These are phyloP conservation scores for Bibio marci DNA, from an alignment of 2,888 invertebrate species.

Conservation along the genomic window DNA sequence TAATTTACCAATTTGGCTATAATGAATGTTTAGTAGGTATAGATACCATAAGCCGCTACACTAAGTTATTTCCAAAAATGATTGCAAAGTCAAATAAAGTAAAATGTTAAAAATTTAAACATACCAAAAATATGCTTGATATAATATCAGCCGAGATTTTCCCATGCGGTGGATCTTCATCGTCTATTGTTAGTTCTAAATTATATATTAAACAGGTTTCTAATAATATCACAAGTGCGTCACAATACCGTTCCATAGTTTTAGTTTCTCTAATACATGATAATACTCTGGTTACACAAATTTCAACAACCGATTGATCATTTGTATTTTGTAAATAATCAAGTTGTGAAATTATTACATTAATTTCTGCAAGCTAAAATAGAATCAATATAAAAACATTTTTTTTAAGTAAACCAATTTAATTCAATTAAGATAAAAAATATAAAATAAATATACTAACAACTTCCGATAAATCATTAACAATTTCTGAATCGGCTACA, in stretches of 20 bases:
- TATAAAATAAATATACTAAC: slow-evolving; percentile 32
- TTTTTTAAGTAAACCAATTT: not conserved
- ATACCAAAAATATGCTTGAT: slow-evolving; percentile 83
- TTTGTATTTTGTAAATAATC: slow-evolving; percentile 76
- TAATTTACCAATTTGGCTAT: no score
- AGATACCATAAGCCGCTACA: no score
- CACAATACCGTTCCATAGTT: slow-evolving; percentile 72
- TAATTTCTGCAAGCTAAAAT: slow-evolving; percentile 51
- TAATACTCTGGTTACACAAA: slow-evolving; percentile 79
- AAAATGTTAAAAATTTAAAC: slow-evolving; percentile 19
- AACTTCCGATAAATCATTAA: slow-evolving; percentile 68
- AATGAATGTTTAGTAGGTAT: no score
- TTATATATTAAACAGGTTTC: slow-evolving; percentile 82
- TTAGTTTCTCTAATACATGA: slow-evolving; percentile 77
- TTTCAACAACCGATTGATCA: slow-evolving; percentile 89
- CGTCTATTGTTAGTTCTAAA: slow-evolving; percentile 50
- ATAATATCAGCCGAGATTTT: slow-evolving; percentile 92
- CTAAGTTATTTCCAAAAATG: no score
- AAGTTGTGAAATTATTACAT: slow-evolving; percentile 63
- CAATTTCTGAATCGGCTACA: slow-evolving; percentile 70
- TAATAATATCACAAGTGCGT: slow-evolving; percentile 63
- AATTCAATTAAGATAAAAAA: not conserved
- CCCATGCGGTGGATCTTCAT: slow-evolving; percentile 88
- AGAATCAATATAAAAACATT: slow-evolving; percentile 4
- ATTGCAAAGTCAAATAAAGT: no score